Conservation (phyloP, 2,113 vertebrate species). For the Phyllostomus hastatus region DNA sequence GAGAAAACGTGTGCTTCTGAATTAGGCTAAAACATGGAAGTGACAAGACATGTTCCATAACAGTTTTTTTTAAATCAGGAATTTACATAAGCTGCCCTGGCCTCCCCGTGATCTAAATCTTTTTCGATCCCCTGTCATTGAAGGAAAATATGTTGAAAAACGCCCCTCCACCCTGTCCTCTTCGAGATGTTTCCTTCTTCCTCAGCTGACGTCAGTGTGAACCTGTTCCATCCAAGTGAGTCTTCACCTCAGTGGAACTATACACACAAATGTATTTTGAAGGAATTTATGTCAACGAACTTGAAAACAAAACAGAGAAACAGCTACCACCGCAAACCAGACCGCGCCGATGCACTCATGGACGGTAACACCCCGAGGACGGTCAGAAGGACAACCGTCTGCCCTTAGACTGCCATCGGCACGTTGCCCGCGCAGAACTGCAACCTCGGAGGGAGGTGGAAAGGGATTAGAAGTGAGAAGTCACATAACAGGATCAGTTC, state of each 20-base stretch:
- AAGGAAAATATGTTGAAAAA: not conserved
- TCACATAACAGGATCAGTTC: conserved; percentile 32
- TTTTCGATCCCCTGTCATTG: not conserved
- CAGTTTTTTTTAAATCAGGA: not conserved
- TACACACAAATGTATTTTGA: not conserved
- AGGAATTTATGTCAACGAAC: not conserved
- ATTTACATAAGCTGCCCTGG: not conserved
- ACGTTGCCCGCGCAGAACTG: not conserved
- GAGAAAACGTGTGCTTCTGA: not conserved
- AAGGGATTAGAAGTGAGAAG: conserved; percentile 4
- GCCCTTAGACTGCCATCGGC: not conserved
- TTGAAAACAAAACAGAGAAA: not conserved
- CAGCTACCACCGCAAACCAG: not conserved
- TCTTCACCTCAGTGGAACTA: not conserved
- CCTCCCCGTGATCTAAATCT: not conserved
- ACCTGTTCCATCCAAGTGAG: not conserved
- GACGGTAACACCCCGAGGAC: not conserved
- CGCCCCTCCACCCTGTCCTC: not conserved
- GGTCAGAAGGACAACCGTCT: not conserved
- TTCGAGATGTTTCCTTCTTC: not conserved
- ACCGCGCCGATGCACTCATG: no score
- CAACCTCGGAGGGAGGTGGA: conserved; percentile 3
- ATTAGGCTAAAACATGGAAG: not conserved
- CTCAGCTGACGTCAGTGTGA: not conserved
- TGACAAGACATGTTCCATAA: not conserved